A percentile compares a stretch with the other conserved stretches of the same genome.
Evolutionary conservation across 2,113 vertebrate species (phyloP).

Genomic region (Crotalus tigris): DNA sequence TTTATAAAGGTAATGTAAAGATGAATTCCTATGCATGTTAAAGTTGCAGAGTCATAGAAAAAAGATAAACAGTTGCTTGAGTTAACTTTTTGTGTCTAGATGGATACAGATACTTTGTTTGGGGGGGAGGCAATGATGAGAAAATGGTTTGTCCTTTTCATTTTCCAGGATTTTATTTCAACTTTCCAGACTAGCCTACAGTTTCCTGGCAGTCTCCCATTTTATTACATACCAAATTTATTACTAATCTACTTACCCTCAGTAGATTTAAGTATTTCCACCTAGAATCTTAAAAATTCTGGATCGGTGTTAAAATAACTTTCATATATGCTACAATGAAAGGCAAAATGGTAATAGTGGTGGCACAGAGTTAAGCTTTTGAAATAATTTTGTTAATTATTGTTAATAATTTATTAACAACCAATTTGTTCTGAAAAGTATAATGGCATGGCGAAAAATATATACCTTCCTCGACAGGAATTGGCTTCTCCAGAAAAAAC

Average conservation of each 20-base stretch:
- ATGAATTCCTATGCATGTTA: neutral
- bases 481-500: slow-evolving; percentile 86
- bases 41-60: neutral
- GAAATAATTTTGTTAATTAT: neutral
- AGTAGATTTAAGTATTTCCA: neutral
- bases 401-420: neutral
- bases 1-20: neutral
- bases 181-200: neutral
- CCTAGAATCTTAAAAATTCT: neutral
- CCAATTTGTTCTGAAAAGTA: neutral
- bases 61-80: neutral
- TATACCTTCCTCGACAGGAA: slow-evolving; percentile 83
- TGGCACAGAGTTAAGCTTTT: neutral
- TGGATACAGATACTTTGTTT: neutral
- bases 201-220: neutral
- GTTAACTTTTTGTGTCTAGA: neutral
- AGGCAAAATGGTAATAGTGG: neutral
- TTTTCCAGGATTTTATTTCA: neutral
- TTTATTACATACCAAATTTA: neutral
- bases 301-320: neutral
- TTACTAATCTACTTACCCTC: neutral
- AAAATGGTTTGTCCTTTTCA: neutral
- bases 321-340: neutral
- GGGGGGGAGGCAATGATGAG: neutral
- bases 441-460: neutral